A percentile compares a stretch with the other conserved stretches of the same genome.
These are phyloP conservation scores for Latrodectus elegans DNA, from an alignment of 2,888 invertebrate species.

Conservation along the genomic window DNA sequence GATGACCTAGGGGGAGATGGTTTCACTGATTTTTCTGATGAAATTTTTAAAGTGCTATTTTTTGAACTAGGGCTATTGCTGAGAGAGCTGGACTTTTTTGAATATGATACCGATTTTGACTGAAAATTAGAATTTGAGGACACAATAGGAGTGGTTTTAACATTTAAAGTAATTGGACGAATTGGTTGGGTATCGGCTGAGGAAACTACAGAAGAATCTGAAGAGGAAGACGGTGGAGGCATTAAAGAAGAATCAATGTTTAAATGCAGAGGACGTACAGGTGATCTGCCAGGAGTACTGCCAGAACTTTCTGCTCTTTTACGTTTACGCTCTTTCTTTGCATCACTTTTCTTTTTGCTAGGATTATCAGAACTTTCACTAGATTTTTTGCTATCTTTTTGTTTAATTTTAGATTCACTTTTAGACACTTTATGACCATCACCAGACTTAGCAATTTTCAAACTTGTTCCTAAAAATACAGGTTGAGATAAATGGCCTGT, in stretches of 20 bases:
- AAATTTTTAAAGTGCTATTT: slow-evolving; percentile 21
- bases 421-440: slow-evolving; percentile 69
- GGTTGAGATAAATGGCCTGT: slow-evolving; percentile 52
- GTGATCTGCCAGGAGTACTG: slow-evolving; percentile 63
- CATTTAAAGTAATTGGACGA: slow-evolving; percentile 69
- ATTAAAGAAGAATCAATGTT: slow-evolving; percentile 69
- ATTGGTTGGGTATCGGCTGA: slow-evolving; percentile 62
- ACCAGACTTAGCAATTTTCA: slow-evolving; percentile 70
- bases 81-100: slow-evolving; percentile 61
- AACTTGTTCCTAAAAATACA: slow-evolving; percentile 65
- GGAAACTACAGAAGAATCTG: slow-evolving; percentile 55
- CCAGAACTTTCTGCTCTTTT: slow-evolving; percentile 71
- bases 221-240: slow-evolving; percentile 69
- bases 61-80: slow-evolving; percentile 62
- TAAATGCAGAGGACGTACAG: slow-evolving; percentile 59
- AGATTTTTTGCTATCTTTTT: slow-evolving; percentile 69
- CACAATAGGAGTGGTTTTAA: slow-evolving; percentile 59
- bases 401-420: slow-evolving; percentile 69
- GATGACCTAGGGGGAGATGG: slow-evolving; percentile 63
- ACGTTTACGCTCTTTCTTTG: slow-evolving; percentile 72
- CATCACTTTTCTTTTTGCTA: slow-evolving; percentile 70
- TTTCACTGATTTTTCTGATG: slow-evolving; percentile 58
- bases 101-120: slow-evolving; percentile 63
- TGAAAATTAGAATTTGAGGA: slow-evolving; percentile 60
- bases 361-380: slow-evolving; percentile 60